These are phyloP conservation scores for Gobionotothen gibberifrons DNA, from an alignment of 2,797 vertebrate species.

Conservation along the genomic window DNA sequence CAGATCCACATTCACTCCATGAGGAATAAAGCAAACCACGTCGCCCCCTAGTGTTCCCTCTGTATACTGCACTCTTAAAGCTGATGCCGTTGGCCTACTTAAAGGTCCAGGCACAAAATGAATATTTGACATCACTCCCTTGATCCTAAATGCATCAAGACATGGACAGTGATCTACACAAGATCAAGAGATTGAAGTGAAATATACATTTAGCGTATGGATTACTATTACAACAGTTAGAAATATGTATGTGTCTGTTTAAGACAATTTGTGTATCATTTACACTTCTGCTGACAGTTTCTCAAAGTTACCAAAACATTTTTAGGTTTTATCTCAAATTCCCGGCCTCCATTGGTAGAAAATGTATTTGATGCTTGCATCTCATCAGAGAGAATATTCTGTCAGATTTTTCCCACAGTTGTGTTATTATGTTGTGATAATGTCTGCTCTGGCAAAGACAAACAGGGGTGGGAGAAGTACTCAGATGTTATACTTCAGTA, in stretches of 20 bases:
- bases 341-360: not conserved
- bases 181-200: conserved; percentile 28
- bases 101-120: conserved; percentile 8
- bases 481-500: no score
- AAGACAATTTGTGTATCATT: not conserved
- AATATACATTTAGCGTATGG: conserved; percentile 12
- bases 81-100: conserved; percentile 17
- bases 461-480: no score
- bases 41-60: conserved; percentile 68
- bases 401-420: no score
- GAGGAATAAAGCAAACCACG: conserved; percentile 38
- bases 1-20: not conserved
- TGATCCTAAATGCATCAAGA: conserved; percentile 43
- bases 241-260: not conserved
- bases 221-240: not conserved
- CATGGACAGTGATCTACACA: conserved; percentile 18
- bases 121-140: conserved; percentile 42
- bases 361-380: not conserved
- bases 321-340: not conserved
- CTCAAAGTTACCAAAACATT: not conserved
- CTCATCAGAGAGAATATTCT: not conserved
- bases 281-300: not conserved
- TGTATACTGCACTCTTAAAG: conserved; percentile 15
- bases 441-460: not conserved
- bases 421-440: not conserved